phyloP scores from a whole-genome alignment of 2,888 invertebrate genomes.

The Epinotia ramella region DNA sequence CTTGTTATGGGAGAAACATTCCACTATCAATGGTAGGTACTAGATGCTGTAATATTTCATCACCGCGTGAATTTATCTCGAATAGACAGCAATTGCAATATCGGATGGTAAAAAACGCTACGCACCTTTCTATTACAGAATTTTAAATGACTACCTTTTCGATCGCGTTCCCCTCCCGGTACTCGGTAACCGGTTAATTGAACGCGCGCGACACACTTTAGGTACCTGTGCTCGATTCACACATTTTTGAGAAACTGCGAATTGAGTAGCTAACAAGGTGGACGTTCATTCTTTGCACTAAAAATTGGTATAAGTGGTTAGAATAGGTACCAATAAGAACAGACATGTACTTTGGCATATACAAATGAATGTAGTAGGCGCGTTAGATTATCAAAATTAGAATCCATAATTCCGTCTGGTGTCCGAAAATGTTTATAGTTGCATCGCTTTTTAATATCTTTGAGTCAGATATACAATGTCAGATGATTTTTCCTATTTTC shows the following conservation, averaged over 20 bases:
- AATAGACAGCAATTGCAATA: constrained; percentile 10
- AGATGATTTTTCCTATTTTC: no score
- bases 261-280: constrained; percentile 16
- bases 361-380: background rate
- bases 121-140: constrained; percentile 65
- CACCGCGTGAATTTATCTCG: background rate
- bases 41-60: background rate
- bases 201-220: constrained; percentile 44
- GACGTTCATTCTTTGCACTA: constrained; percentile 14
- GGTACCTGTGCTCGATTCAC: constrained; percentile 24
- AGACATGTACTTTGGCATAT: background rate
- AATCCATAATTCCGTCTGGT: no score
- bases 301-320: background rate
- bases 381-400: background rate
- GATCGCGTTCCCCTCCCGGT: constrained; percentile 55
- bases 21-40: background rate
- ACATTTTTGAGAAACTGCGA: constrained; percentile 35
- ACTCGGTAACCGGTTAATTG: constrained; percentile 41
- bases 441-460: no score
- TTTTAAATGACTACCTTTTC: constrained; percentile 56
- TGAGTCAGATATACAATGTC: no score
- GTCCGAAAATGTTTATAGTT: no score
- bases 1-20: constrained; percentile 8
- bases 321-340: background rate
- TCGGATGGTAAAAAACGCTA: constrained; percentile 52